Percentiles rank a stretch among this genome's conserved stretches.
phyloP scores from a whole-genome alignment of 2,797 vertebrate species.

The Serranus cabrilla region DNA sequence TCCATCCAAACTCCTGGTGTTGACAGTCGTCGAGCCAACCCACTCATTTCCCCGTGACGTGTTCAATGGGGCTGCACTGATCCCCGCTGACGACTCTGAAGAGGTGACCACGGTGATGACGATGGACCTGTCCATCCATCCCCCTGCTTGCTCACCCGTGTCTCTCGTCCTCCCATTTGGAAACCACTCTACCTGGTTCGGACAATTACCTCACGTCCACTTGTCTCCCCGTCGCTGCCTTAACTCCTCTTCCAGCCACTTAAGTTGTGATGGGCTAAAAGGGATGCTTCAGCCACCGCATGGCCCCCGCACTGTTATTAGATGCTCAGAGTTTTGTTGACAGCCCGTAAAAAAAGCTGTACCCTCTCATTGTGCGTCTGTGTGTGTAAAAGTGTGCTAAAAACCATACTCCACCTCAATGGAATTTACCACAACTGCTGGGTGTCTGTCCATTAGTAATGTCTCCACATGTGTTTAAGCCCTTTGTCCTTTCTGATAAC shows the following conservation, averaged over 20 bases:
- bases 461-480: slow-evolving; percentile 62
- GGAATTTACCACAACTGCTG: slow-evolving; percentile 68
- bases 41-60: slow-evolving; percentile 75
- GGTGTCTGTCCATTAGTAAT: slow-evolving; percentile 65
- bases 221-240: slow-evolving; percentile 69
- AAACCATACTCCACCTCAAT: slow-evolving; percentile 62
- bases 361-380: slow-evolving; percentile 74
- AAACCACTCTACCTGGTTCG: slow-evolving; percentile 83
- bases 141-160: slow-evolving; percentile 71
- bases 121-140: slow-evolving; percentile 70
- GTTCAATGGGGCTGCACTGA: slow-evolving; percentile 83
- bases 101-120: slow-evolving; percentile 71
- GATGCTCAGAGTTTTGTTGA: slow-evolving; percentile 78
- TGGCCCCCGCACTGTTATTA: slow-evolving; percentile 80
- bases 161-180: slow-evolving; percentile 72
- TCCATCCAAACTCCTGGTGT: slow-evolving; percentile 57
- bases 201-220: slow-evolving; percentile 79
- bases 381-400: slow-evolving; percentile 67
- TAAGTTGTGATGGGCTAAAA: slow-evolving; percentile 86
- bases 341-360: slow-evolving; percentile 78
- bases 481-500: slow-evolving; percentile 50
- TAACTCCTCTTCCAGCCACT: slow-evolving; percentile 85
- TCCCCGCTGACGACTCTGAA: slow-evolving; percentile 76
- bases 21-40: slow-evolving; percentile 70
- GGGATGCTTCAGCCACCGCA: slow-evolving; percentile 80